phyloP scores from a whole-genome alignment of 2,113 vertebrate species.

The Eonycteris spelaea region DNA sequence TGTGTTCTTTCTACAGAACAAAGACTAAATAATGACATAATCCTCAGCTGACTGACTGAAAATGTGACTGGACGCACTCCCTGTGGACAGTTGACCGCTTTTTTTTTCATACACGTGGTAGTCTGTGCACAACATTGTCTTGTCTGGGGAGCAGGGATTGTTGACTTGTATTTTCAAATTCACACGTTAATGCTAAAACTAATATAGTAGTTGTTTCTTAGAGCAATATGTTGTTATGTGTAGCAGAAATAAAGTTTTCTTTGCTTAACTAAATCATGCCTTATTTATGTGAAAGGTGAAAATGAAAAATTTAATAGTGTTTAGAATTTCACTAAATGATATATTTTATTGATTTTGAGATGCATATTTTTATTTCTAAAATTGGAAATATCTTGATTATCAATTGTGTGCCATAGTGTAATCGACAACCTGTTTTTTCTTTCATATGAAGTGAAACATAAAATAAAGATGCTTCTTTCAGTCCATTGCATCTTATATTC shows the following conservation, averaged over 20 bases:
- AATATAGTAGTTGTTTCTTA: slow-evolving; percentile 70
- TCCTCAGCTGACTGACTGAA: slow-evolving; percentile 86
- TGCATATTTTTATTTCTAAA: background rate
- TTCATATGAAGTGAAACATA: background rate
- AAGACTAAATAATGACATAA: slow-evolving; percentile 86
- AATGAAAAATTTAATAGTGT: slow-evolving; percentile 58
- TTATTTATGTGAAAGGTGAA: slow-evolving; percentile 71
- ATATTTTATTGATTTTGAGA: slow-evolving; percentile 53
- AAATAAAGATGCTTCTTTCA: background rate
- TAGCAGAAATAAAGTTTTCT: slow-evolving; percentile 73
- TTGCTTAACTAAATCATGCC: slow-evolving; percentile 72
- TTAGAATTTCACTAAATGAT: slow-evolving; percentile 64
- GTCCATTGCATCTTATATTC: slow-evolving; percentile 30
- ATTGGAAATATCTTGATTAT: background rate
- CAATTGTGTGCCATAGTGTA: background rate
- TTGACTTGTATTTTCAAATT: slow-evolving; percentile 69
- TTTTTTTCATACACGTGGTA: slow-evolving; percentile 74
- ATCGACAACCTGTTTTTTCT: background rate
- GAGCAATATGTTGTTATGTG: slow-evolving; percentile 71
- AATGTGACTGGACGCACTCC: slow-evolving; percentile 85
- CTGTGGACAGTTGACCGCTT: slow-evolving; percentile 84
- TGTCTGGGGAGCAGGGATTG: slow-evolving; percentile 58
- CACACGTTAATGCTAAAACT: slow-evolving; percentile 64
- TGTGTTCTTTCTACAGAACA: slow-evolving; percentile 87
- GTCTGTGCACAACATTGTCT: slow-evolving; percentile 58